These are phyloP conservation scores for Sardina pilchardus DNA, from an alignment of 2,113 vertebrate species.

Conservation along the genomic window DNA sequence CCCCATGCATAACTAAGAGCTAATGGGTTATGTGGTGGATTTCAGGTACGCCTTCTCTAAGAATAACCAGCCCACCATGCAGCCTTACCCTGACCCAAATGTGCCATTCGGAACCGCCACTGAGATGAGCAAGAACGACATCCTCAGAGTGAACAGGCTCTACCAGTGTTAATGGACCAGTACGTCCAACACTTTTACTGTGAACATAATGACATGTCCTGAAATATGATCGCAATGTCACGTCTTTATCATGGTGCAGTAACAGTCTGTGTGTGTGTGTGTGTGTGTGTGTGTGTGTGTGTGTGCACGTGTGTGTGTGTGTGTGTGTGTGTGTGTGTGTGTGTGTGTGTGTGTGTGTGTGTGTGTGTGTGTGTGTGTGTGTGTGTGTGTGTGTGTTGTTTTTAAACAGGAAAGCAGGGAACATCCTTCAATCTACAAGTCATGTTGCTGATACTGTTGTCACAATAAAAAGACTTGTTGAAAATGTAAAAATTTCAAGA, in stretches of 20 bases:
- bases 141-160: constrained; percentile 49
- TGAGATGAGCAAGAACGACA: constrained; percentile 51
- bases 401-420: background rate
- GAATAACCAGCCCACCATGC: constrained; percentile 50
- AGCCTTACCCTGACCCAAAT: constrained; percentile 42
- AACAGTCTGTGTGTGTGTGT: no score
- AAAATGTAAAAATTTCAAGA: no score
- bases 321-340: background rate
- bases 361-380: background rate
- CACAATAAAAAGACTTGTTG: no score
- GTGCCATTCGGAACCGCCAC: constrained; percentile 41
- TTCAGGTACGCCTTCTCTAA: constrained; percentile 52
- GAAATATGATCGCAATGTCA: no score
- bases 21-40: background rate
- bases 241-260: no score
- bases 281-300: no score
- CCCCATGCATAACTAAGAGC: no score
- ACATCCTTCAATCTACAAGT: no score
- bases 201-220: no score
- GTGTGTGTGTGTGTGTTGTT: background rate
- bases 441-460: background rate
- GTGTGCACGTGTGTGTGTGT: background rate
- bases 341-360: background rate
- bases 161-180: constrained; percentile 40
- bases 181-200: background rate